Evolutionary conservation across 2,113 vertebrate species (phyloP), one percentile per base, ranked within the genome.

Genomic region (Cnemophilus loriae): DNA sequence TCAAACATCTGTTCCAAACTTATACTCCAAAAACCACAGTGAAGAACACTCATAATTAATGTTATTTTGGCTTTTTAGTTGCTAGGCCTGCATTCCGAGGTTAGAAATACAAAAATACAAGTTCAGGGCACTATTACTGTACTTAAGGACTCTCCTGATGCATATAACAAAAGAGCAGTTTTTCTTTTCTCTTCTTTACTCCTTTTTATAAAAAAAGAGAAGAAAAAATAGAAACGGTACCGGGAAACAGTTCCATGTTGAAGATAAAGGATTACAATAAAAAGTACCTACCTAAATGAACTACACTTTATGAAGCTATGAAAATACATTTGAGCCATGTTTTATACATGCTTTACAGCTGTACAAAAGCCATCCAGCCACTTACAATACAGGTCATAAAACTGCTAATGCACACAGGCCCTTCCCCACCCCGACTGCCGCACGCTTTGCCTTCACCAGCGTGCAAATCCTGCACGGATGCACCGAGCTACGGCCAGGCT

Each of bases 71-170:
- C 82, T 97, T 95, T 96, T 96, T 92, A 91, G 90, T 96, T 79
- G 89, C 96, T 89, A 95, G 89, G 93, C 79, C 95, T 95, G 82
- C 85, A 95, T 96, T 97, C 95, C 89, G 67, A 91, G 84, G 94
- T 97, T 97, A 98, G 96, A 97, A 98, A 97, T 94, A 97, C 49
- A 96, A 93, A 98, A 98, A 97, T 94, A 97, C 69, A 97, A 96
- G 85, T 52, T 90, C 41, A 46, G 91, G 84, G 93, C 76, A 94
- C 83, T 89, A 93, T 84, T 87, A 96, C 92, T 91, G 86, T 89
- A 93, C 89, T 95, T 87, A 78, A 94, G 88, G 93, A 88, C 91
- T 96, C 97, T 96, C 96, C 63, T 94, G 93, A 95, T 78, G 56
- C 97, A 96, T 42, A 9, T 89, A 95, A 94, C 32, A 83, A 63